Evolutionary conservation across 2,888 invertebrate species (phyloP).

Genomic region (Drosophila quinaria): DNA sequence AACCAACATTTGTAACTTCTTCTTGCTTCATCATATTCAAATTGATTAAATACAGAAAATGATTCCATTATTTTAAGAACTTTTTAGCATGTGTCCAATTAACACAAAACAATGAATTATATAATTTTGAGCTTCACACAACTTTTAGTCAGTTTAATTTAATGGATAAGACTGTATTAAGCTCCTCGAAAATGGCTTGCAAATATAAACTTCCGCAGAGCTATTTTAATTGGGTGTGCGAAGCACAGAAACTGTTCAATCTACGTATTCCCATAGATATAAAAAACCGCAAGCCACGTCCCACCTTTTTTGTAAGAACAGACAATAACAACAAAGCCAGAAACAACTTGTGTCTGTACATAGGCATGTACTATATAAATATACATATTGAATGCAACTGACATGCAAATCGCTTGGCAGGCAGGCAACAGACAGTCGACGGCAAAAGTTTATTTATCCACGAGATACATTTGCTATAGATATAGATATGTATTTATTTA

Average conservation of each 20-base stretch:
- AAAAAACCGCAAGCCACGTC: conserved; percentile 23
- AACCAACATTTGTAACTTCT: too few species aligned
- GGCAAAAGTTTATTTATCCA: conserved; percentile 64
- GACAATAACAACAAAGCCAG: conserved; percentile 4
- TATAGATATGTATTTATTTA: conserved; percentile 50
- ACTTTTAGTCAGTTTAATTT: not conserved
- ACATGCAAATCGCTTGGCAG: conserved; percentile 65
- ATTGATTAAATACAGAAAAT: too few species aligned
- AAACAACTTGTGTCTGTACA: conserved; percentile 12
- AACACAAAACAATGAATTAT: conserved; percentile 1
- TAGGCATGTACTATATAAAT: conserved; percentile 3
- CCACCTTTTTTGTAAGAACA: conserved; percentile 4
- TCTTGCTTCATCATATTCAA: too few species aligned
- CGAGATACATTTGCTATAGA: conserved; percentile 55
- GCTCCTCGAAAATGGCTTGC: not conserved
- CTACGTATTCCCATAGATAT: conserved; percentile 3
- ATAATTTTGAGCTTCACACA: conserved; percentile 9
- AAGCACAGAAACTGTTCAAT: conserved; percentile 2
- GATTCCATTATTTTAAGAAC: too few species aligned
- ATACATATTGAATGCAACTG: conserved; percentile 46
- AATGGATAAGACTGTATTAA: not conserved
- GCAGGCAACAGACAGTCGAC: conserved; percentile 49
- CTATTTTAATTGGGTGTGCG: conserved; percentile 20
- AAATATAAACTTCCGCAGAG: not conserved
- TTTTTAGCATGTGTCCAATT: not conserved